Base-by-base conservation (phyloP, 2,888 invertebrate genomes). In the Stenodera caucasica region DNA sequence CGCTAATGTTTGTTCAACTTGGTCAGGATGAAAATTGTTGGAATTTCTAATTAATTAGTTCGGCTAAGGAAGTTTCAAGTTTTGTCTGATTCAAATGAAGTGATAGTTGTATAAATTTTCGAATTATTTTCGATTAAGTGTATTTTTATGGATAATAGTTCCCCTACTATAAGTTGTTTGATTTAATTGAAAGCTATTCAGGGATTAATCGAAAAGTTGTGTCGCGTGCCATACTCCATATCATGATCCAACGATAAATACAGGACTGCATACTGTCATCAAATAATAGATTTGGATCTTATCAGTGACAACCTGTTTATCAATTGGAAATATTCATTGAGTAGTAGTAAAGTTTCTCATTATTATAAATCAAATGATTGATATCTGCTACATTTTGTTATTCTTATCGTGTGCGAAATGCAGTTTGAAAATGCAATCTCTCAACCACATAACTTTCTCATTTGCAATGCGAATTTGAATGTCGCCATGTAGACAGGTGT, bases 251-350 rank as follows among this genome's bases (percentile, higher is more conserved):
- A 18, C 45, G 21, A 45, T 45, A 45, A 45, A 21, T 45, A 21
- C 21, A 45, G 8, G 15, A 9, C 21, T 45, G 45, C 45, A 45
- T 56, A 40, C n/a, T 33, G 52, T 37, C 52, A 60, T 60, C 53
- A 15, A n/a, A n/a, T n/a, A 32, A 14, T 12, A 45, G 30, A 45
- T 45, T 35, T 55, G 45, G 1, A 45, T 45, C 45, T 45, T 45
- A 45, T 45, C 45, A 45, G 11, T 21, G 45, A 45, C 45, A 45
- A 21, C 45, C 9, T 45, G 21, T 62, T 62, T 62, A 66, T 65
- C 63, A 65, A 70, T 71, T 69, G 70, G 69, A 71, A 18, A 37
- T 71, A 68, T 68, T 67, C 67, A 69, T 68, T 65, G 64, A 64
- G 61, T 68, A 45, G 21, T 21, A 15, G 21, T 45, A 45, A 5